A percentile compares a stretch with the other conserved stretches of the same genome.
Conservation (phyloP, 23 tunicate species). For the Trididemnum miniatum region DNA sequence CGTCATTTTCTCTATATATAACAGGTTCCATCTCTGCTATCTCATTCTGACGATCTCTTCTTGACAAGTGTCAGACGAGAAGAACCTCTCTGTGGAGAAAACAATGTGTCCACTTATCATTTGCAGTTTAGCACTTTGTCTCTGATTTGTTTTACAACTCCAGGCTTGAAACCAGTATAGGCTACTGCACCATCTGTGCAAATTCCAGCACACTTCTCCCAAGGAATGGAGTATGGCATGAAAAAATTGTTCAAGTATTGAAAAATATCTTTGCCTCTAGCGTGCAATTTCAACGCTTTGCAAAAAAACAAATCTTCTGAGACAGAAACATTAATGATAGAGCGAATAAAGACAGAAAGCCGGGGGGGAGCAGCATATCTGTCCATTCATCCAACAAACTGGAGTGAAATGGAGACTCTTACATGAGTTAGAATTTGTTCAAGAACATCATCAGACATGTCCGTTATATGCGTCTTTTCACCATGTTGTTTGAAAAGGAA, state of each 20-base stretch:
- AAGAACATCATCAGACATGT: constrained; percentile 51
- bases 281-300: constrained; percentile 55
- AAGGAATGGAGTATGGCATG: constrained; percentile 25
- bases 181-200: constrained; percentile 57
- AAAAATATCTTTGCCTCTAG: constrained; percentile 51
- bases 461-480: too few relatives aligned
- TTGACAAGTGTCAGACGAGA: too few relatives aligned
- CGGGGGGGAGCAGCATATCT: constrained; percentile 38
- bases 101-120: constrained; percentile 55
- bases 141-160: constrained; percentile 49
- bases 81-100: constrained; percentile 58
- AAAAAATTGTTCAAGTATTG: constrained; percentile 35
- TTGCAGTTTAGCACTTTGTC: constrained; percentile 52
- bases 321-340: constrained; percentile 16
- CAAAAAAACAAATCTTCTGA: constrained; percentile 55
- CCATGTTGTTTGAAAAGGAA: too few relatives aligned
- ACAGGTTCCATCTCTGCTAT: too few relatives aligned
- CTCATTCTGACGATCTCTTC: too few relatives aligned
- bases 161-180: constrained; percentile 53
- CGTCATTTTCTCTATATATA: too few relatives aligned
- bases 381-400: constrained; percentile 33
- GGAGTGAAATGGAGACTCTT: constrained; percentile 13
- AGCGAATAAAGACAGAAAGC: constrained; percentile 39
- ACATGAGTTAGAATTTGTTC: constrained; percentile 39
- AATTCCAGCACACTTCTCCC: constrained; percentile 49